Evolutionary conservation across 2,888 invertebrate genomes (phyloP), one percentile per base, ranked within the genome.

Genomic region (Catocala nupta): DNA sequence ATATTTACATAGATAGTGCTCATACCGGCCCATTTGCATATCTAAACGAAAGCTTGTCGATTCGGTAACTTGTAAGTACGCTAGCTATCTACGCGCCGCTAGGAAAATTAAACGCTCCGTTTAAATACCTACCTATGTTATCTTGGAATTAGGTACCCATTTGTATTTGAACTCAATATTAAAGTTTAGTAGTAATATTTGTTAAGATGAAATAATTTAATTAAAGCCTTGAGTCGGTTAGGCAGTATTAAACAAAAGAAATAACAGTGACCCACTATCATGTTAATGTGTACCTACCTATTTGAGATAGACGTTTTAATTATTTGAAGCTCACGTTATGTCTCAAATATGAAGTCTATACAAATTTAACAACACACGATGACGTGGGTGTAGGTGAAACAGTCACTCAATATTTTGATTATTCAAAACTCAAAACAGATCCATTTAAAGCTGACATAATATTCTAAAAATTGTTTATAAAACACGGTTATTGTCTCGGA

Each of bases 371-470:
- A 71, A 74, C 71, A 63, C 50, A 9, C 45, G 43, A 61, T 70
- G 72, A 75, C 59, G 65, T 49, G 49, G 63, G 59, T 59, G 63
- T 9, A 39, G 6, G 10, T 65, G 59, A 71, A 68, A 56, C 63
- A 55, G 63, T 47, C 66, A 47, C 61, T 67, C 66, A 70, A 72
- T 70, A 75, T 74, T 81, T 78, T 60, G 69, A 70, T 68, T 66
- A 55, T 68, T 71, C 75, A 77, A 73, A 83, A 83, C 78, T 71
- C 75, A 77, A 71, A 83, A 81, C 80, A 80, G 72, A 72, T 72
- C 69, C 65, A 63, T 63, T 63, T 71, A 65, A 66, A 57, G 77
- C 75, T 77, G 77, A 74, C 68, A 75, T 69, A 71, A 67, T 25
- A 64, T 62, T 63, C 70, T 70, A 71, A 70, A 74, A 62, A 45